A percentile compares a stretch with the other conserved stretches of the same genome.
These are phyloP conservation scores for Tenthredo livida DNA, from an alignment of 2,888 invertebrate genomes.

Conservation along the genomic window DNA sequence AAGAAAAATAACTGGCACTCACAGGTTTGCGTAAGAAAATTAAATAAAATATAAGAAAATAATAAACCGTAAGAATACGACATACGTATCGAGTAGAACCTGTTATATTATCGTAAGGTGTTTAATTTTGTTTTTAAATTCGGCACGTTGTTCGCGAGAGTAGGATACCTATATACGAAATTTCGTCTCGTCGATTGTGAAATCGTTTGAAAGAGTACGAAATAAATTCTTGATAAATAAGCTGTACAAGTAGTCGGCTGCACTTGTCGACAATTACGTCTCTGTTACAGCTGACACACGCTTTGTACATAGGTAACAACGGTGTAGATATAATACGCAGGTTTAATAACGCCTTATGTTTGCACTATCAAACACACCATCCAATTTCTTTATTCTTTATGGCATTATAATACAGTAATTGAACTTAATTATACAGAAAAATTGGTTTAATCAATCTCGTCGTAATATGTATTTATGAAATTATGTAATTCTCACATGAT, in stretches of 20 bases:
- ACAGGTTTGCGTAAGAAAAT: neutral
- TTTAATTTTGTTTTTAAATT: conserved; percentile 4
- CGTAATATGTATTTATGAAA: neutral
- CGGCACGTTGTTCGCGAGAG: neutral
- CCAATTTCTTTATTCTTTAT: neutral
- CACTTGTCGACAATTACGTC: neutral
- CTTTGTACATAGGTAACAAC: neutral
- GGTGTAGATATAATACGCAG: neutral
- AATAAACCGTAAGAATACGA: neutral
- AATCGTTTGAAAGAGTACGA: conserved; percentile 1
- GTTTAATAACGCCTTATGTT: neutral
- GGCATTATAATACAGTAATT: neutral
- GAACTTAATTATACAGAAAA: neutral
- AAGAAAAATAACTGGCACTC: neutral
- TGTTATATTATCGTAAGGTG: neutral
- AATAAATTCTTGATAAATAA: conserved; percentile 8
- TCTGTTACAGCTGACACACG: neutral
- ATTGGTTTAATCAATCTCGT: neutral
- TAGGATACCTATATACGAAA: neutral
- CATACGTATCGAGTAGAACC: no score
- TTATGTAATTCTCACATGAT: neutral
- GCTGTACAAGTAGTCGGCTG: neutral
- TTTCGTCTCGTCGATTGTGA: neutral
- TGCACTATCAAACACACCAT: neutral
- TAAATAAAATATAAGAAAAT: neutral